Conservation (phyloP, 2,888 invertebrate genomes). For the Orgyia antiqua region DNA sequence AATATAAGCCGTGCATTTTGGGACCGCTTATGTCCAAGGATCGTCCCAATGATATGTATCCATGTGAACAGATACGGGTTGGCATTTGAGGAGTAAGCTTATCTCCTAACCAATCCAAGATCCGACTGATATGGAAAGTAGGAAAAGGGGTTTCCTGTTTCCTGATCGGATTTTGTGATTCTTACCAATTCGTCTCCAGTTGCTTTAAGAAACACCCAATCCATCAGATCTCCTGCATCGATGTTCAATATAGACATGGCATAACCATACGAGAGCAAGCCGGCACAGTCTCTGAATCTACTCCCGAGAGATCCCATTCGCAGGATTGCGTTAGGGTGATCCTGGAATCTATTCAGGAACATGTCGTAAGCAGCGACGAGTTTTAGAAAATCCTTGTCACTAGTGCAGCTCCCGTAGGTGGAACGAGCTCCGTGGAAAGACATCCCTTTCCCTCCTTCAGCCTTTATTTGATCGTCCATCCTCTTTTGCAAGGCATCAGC, state of each 20-base stretch:
- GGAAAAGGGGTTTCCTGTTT: background rate
- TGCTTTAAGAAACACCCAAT: background rate
- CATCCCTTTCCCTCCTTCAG: no score
- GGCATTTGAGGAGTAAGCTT: background rate
- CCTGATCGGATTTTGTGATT: background rate
- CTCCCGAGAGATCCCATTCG: slow-evolving; percentile 1
- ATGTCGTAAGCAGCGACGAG: slow-evolving; percentile 1
- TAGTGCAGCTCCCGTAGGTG: background rate
- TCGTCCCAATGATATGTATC: background rate
- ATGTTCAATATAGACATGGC: background rate
- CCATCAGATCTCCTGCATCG: background rate
- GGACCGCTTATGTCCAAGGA: background rate
- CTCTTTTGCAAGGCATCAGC: no score
- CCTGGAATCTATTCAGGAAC: background rate
- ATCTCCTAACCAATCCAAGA: background rate
- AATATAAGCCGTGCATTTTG: background rate
- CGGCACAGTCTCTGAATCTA: slow-evolving; percentile 1
- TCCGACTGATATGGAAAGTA: slow-evolving; percentile 1
- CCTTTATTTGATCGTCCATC: no score
- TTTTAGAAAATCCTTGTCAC: background rate
- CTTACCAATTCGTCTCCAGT: background rate
- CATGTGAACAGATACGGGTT: background rate
- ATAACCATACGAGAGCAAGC: background rate
- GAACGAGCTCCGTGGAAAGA: background rate
- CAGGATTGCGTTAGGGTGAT: background rate